Conservation (phyloP, 2,797 vertebrate species). For the Novumbra hubbsi region DNA sequence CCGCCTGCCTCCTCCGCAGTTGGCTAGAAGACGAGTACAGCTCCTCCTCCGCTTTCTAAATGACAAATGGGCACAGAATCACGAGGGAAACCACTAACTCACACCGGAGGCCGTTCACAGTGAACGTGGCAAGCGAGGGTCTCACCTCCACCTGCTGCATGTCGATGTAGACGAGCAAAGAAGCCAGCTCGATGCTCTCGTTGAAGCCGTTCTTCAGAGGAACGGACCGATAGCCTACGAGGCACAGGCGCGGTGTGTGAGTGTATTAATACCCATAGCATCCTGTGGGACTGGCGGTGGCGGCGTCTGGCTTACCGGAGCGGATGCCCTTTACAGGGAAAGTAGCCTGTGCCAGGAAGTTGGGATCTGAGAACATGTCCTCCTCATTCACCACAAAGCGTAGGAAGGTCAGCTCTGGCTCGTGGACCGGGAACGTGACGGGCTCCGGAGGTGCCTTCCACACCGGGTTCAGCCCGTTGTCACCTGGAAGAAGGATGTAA, state of each 20-base stretch:
- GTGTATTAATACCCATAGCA: not conserved
- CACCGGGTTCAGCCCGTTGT: conserved; percentile 92
- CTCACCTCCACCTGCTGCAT: conserved; percentile 78
- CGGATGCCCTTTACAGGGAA: conserved; percentile 92
- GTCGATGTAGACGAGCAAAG: conserved; percentile 87
- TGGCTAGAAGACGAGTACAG: conserved; percentile 91
- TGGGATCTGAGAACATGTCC: conserved; percentile 98
- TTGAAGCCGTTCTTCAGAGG: conserved; percentile 91
- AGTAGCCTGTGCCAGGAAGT: conserved; percentile 94
- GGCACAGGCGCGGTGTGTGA: not conserved
- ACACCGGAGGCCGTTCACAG: not conserved
- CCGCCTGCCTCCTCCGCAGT: conserved; percentile 81
- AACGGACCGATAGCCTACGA: conserved; percentile 88
- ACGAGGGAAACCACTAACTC: not conserved
- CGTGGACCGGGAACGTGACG: conserved; percentile 83
- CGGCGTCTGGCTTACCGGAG: conserved; percentile 74
- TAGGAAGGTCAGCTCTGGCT: conserved; percentile 88
- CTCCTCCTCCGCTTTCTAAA: conserved; percentile 86
- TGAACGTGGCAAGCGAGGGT: no score
- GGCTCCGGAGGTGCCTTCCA: conserved; percentile 83
- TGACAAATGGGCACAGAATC: not conserved
- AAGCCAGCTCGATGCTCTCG: conserved; percentile 88
- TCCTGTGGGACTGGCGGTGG: not conserved
- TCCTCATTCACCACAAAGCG: conserved; percentile 97
- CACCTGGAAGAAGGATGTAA: conserved; percentile 71